Conservation (phyloP, 2,888 invertebrate genomes). For the Parnassius smintheus region DNA sequence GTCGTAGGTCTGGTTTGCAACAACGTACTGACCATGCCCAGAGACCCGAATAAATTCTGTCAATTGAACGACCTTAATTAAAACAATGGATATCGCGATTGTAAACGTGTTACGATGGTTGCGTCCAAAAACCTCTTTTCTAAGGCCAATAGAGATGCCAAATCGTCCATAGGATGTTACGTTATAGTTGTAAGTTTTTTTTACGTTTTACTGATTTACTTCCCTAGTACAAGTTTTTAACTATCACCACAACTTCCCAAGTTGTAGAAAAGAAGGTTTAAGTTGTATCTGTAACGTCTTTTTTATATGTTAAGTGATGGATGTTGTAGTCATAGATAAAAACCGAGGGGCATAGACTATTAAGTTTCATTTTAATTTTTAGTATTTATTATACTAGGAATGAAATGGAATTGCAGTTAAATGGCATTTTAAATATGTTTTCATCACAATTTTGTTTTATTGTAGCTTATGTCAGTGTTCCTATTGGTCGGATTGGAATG, state of each 20-base stretch:
- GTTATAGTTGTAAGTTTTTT: constrained; percentile 26
- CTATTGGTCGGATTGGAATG: constrained; percentile 55
- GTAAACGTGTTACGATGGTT: constrained; percentile 25
- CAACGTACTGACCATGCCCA: constrained; percentile 55
- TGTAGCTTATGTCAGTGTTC: constrained; percentile 37
- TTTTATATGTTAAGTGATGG: not conserved
- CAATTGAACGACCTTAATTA: constrained; percentile 61
- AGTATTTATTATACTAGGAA: constrained; percentile 5
- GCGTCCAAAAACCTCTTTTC: constrained; percentile 46
- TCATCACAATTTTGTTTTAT: constrained; percentile 38
- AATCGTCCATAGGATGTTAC: constrained; percentile 27
- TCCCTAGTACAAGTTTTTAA: constrained; percentile 3
- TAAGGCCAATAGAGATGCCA: constrained; percentile 59
- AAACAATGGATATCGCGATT: constrained; percentile 20
- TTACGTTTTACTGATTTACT: constrained; percentile 21
- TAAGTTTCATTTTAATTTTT: constrained; percentile 8
- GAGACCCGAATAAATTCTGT: constrained; percentile 64
- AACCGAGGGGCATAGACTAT: not conserved
- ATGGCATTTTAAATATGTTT: not conserved
- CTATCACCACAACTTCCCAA: not conserved
- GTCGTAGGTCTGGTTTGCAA: constrained; percentile 70
- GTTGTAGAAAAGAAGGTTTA: not conserved
- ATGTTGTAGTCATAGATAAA: constrained; percentile 3
- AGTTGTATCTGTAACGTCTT: not conserved
- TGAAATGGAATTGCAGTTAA: not conserved